These are phyloP conservation scores for Xerus rutilus DNA, from an alignment of 2,797 vertebrate species.

Conservation along the genomic window DNA sequence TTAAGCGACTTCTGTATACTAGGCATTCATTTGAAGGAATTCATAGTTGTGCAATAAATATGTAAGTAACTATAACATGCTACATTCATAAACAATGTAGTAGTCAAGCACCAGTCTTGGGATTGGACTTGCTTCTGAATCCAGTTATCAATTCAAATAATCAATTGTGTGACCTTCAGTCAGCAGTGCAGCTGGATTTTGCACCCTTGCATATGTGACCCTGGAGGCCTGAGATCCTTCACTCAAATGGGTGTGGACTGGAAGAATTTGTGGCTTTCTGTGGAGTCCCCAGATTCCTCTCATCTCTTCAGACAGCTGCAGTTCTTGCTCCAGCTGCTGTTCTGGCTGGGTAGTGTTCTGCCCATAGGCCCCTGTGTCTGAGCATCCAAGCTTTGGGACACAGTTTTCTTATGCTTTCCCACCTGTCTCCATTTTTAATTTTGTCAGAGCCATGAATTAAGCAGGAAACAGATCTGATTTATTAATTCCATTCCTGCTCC, in stretches of 20 bases:
- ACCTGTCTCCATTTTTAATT: constrained; percentile 61
- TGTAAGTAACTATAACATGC: background rate
- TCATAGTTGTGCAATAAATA: background rate
- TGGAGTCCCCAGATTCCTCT: background rate
- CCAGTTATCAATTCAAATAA: background rate
- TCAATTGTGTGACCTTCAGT: background rate
- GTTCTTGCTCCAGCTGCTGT: background rate
- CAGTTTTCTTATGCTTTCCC: background rate
- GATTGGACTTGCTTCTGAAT: background rate
- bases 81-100: background rate
- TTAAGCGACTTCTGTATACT: background rate
- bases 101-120: background rate
- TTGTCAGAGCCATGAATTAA: constrained; percentile 69
- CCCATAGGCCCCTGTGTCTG: fast-evolving
- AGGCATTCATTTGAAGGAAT: background rate
- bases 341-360: background rate
- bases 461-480: constrained; percentile 62
- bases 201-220: background rate
- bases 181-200: background rate
- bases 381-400: background rate
- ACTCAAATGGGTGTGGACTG: background rate
- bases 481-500: constrained; percentile 60
- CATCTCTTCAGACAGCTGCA: background rate
- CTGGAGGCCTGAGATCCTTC: background rate
- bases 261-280: background rate